Evolutionary conservation across 2,888 invertebrate genomes (phyloP), one percentile per base, ranked within the genome.

Genomic region (Patella caerulea): DNA sequence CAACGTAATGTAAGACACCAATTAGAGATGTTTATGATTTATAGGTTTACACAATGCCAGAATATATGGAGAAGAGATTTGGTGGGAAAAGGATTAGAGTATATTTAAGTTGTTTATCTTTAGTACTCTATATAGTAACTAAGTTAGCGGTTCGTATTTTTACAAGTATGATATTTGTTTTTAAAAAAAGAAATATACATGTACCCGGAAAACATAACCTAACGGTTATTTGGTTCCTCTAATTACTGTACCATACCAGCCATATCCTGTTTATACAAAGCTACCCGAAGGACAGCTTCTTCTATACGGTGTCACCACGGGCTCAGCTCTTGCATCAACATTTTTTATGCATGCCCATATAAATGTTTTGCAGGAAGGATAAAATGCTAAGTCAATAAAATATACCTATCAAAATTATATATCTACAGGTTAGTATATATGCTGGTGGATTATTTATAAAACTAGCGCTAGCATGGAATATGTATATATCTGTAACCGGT

Each of bases 361-460:
- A n/a, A n/a, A n/a, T n/a, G n/a, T n/a, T n/a, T n/a, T n/a, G n/a
- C n/a, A n/a, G n/a, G n/a, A n/a, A n/a, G n/a, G n/a, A n/a, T n/a
- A n/a, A n/a, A n/a, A n/a, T n/a, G n/a, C n/a, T n/a, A n/a, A n/a
- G n/a, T n/a, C n/a, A n/a, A n/a, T n/a, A 1, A 29, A 45, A 45
- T 45, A 45, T 45, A 45, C 45, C 7, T 45, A 9, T 9, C 5
- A 7, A 7, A 1, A 34, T 12, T n/a, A 54, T 69, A 75, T n/a
- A 17, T 45, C 86, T 86, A 7, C 83, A 93, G 93, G 93, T 93
- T 52, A 92, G 92, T 81, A 88, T 93, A 78, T 93, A 91, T 84
- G 92, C 92, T 15, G 93, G 93, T 3, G 92, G 92, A 2, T 85
- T 93, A 76, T 93, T 93, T 84, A 92, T 93, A 79, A 91, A 92